phyloP scores from a whole-genome alignment of 2,797 vertebrate genomes.

The Catamblyrhynchus diadema region DNA sequence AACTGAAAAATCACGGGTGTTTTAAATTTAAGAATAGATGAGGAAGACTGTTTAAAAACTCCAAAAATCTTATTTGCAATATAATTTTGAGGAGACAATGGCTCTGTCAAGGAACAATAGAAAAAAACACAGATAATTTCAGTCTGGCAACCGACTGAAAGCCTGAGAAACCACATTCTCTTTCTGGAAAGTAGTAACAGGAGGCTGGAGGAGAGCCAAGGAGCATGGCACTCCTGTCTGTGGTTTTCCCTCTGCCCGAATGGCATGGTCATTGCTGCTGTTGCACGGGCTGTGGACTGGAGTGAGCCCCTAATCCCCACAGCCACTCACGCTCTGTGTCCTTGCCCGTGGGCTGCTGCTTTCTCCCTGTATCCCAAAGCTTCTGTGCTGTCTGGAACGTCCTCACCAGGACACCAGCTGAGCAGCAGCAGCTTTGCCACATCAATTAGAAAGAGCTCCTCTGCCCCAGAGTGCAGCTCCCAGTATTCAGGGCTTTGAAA shows the following conservation, averaged over 20 bases:
- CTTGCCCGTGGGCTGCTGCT: neutral
- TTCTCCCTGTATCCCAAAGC: neutral
- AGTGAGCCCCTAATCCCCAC: too few relatives aligned
- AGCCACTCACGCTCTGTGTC: too few relatives aligned
- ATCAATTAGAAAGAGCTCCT: fast-evolving
- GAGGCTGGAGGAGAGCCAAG: neutral
- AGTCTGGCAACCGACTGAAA: neutral
- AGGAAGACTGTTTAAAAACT: neutral
- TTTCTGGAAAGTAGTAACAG: fast-evolving
- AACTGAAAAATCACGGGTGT: neutral
- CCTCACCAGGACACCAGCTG: too few relatives aligned
- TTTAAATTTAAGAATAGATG: neutral
- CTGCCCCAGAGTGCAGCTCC: neutral
- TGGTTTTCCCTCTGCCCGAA: neutral
- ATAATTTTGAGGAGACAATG: neutral
- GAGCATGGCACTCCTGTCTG: fast-evolving
- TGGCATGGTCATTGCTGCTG: too few relatives aligned
- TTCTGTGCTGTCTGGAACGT: too few relatives aligned
- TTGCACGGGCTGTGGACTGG: too few relatives aligned
- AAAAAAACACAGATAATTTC: fast-evolving
- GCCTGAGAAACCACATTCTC: neutral
- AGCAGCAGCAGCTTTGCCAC: neutral
- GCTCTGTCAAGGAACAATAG: neutral
- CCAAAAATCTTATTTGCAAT: neutral
- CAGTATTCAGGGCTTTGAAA: neutral